A percentile compares a stretch with the other conserved stretches of the same genome.
These are phyloP conservation scores for Catocala nupta DNA, from an alignment of 2,888 invertebrate species.

Conservation along the genomic window DNA sequence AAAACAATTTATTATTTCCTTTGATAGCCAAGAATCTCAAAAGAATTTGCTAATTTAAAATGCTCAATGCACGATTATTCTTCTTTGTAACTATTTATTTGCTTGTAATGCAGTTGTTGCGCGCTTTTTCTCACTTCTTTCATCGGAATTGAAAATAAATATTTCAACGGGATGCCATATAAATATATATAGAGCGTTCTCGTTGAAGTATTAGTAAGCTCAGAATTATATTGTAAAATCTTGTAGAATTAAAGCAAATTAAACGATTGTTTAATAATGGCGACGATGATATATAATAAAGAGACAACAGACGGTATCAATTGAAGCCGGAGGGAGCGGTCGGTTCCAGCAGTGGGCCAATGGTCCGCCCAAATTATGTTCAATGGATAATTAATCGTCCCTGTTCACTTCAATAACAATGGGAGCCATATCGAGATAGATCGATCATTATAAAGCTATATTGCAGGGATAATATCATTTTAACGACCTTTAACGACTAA, in stretches of 20 bases:
- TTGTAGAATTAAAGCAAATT: slow-evolving; percentile 1
- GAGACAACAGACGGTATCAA: slow-evolving; percentile 66
- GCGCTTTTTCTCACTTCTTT: slow-evolving; percentile 14
- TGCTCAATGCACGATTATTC: slow-evolving; percentile 42
- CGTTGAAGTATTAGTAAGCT: no score
- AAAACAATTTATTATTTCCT: slow-evolving; percentile 76
- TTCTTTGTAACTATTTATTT: slow-evolving; percentile 39
- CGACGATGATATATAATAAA: slow-evolving; percentile 47
- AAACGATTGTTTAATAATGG: slow-evolving; percentile 25
- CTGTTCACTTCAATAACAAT: slow-evolving; percentile 82
- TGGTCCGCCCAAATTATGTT: slow-evolving; percentile 85
- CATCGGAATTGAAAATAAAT: slow-evolving; percentile 18
- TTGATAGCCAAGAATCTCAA: slow-evolving; percentile 66
- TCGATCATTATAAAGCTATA: slow-evolving; percentile 71
- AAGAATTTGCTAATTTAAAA: slow-evolving; percentile 67
- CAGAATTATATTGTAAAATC: no score
- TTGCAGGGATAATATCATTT: slow-evolving; percentile 52
- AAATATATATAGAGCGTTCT: no score
- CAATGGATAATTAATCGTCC: slow-evolving; percentile 85
- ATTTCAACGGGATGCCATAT: not conserved
- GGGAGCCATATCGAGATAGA: slow-evolving; percentile 67
- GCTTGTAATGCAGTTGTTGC: slow-evolving; percentile 21
- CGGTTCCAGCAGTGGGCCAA: slow-evolving; percentile 67
- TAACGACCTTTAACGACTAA: slow-evolving; percentile 50
- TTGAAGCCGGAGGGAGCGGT: slow-evolving; percentile 67